These are phyloP conservation scores for Selene dorsalis DNA, from an alignment of 2,797 vertebrate genomes.

Conservation along the genomic window DNA sequence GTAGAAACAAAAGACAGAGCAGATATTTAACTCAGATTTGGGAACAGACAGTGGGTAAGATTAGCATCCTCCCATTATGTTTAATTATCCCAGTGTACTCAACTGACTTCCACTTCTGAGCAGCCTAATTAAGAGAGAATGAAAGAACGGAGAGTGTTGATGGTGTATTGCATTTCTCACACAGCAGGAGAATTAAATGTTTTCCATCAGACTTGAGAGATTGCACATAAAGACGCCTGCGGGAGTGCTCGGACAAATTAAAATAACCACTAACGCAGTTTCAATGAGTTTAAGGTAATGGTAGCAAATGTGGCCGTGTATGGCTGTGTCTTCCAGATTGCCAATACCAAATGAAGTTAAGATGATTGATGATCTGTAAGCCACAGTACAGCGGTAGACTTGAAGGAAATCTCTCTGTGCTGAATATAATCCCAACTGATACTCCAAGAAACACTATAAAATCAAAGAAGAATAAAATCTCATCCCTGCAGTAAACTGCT, in stretches of 20 bases:
- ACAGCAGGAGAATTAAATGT: constrained; percentile 72
- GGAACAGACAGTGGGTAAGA: constrained; percentile 55
- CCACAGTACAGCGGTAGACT: constrained; percentile 3
- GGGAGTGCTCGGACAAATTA: constrained; percentile 62
- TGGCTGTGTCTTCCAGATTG: constrained; percentile 19
- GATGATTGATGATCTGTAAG: constrained; percentile 48
- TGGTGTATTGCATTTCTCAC: constrained; percentile 63
- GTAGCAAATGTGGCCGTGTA: constrained; percentile 37
- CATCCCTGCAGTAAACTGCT: background rate
- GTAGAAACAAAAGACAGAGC: constrained; percentile 10
- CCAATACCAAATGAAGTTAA: constrained; percentile 45
- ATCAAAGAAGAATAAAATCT: background rate
- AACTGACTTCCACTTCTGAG: constrained; percentile 63
- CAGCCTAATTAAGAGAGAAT: constrained; percentile 72
- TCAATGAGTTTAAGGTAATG: constrained; percentile 65
- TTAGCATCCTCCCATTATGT: constrained; percentile 65
- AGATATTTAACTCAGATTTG: constrained; percentile 55
- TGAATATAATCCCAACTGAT: background rate
- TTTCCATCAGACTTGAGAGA: constrained; percentile 71
- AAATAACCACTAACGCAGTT: constrained; percentile 60
- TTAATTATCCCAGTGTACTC: constrained; percentile 68
- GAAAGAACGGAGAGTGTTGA: constrained; percentile 52
- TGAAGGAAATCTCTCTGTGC: constrained; percentile 20
- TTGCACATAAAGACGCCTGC: constrained; percentile 57
- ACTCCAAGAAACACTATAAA: background rate